Evolutionary conservation across 2,888 invertebrate species (phyloP), one percentile per base, ranked within the genome.

Genomic region (Epirrita christyi): DNA sequence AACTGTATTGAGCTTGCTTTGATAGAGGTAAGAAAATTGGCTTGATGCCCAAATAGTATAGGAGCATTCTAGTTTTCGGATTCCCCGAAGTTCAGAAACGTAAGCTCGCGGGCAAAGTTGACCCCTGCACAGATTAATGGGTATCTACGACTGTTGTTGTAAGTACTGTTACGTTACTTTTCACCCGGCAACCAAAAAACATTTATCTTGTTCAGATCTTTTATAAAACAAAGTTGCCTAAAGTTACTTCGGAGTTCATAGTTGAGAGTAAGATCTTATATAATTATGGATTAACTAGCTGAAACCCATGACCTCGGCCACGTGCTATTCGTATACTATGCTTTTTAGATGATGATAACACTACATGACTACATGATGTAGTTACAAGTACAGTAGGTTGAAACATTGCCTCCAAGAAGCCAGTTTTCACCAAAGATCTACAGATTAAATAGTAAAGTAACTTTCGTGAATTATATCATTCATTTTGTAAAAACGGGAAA

Each of bases 91-190:
- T 69, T 71, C 57, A 58, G 66, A 64, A 61, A 60, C 66, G 65
- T 67, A 72, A 79, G 73, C 76, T 78, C 70, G 71, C 68, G 73
- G 71, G 67, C 70, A 53, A 73, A 81, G 75, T 81, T 78, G 78
- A 78, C 82, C 70, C 69, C 70, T 62, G 72, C 75, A 74, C 66
- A 76, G 75, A 79, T 77, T 82, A 83, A 83, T 83, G 81, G 80
- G 81, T 82, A 83, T 82, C 76, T 81, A 82, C 75, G 78, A 71
- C 72, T 78, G 71, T 78, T 77, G 76, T 75, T 66, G 59, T 60
- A 70, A 4, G 21, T 21, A 21, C 66, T 71, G 71, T 73, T 71
- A 63, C 63, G 72, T 73, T 75, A 64, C 71, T 73, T 59, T 11
- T 50, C 51, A 63, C 63, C 66, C 64, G 44, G 65, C 64, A 64